phyloP scores from a whole-genome alignment of 2,888 invertebrate genomes.

The Cepaea hortensis region DNA sequence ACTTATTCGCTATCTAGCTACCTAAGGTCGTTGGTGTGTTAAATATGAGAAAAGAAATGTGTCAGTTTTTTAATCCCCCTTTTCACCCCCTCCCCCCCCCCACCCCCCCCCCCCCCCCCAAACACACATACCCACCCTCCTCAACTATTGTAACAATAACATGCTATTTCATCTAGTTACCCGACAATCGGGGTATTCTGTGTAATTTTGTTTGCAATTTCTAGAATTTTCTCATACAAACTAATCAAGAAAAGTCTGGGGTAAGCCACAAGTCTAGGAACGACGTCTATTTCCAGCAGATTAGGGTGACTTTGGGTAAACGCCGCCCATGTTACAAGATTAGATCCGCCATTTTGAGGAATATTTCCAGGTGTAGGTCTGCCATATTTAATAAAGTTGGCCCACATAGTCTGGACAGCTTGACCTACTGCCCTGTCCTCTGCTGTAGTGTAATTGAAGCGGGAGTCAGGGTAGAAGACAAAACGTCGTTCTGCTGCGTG shows the following conservation, averaged over 20 bases:
- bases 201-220: background rate
- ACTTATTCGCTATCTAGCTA: too few species aligned
- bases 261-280: background rate
- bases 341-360: background rate
- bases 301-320: conserved; percentile 2
- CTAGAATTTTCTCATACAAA: conserved; percentile 20
- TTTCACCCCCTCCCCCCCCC: too few species aligned
- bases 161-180: background rate
- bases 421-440: background rate
- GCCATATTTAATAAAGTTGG: conserved; percentile 24
- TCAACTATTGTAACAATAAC: too few species aligned
- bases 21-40: too few species aligned
- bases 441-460: background rate
- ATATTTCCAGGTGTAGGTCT: background rate
- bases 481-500: conserved; percentile 7
- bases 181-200: background rate
- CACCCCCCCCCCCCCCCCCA: too few species aligned
- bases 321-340: background rate
- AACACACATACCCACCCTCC: too few species aligned
- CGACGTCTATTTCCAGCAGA: background rate
- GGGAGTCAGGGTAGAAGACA: background rate
- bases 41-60: too few species aligned
- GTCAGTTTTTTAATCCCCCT: too few species aligned
- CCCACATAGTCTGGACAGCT: conserved; percentile 26
- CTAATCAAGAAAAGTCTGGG: conserved; percentile 1